Conservation (phyloP, 2,888 invertebrate species). For the Nysson spinosus region DNA sequence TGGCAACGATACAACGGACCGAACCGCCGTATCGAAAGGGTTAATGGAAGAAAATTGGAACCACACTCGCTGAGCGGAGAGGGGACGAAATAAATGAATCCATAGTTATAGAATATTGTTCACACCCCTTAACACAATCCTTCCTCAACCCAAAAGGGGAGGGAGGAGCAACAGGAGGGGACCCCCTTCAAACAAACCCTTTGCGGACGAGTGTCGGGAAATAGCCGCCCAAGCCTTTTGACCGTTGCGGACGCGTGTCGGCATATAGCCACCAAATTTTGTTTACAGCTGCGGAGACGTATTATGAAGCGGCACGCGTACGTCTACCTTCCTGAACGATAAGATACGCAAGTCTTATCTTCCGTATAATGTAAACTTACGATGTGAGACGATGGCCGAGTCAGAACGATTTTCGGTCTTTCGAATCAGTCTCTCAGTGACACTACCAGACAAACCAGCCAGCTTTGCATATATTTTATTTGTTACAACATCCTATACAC, state of each 20-base stretch:
- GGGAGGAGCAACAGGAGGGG: too few species aligned
- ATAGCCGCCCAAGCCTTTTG: too few species aligned
- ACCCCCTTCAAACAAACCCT: too few species aligned
- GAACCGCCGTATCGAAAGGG: too few species aligned
- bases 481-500: constrained; percentile 33
- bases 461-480: constrained; percentile 29
- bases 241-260: constrained; percentile 31
- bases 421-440: constrained; percentile 42
- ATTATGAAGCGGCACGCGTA: constrained; percentile 19
- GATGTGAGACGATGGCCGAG: constrained; percentile 24
- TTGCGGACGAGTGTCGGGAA: too few species aligned
- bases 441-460: constrained; percentile 37
- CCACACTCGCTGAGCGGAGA: too few species aligned
- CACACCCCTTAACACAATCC: too few species aligned
- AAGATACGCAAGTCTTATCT: constrained; percentile 39
- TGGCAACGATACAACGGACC: too few species aligned
- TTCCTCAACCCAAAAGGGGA: too few species aligned
- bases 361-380: constrained; percentile 36
- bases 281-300: constrained; percentile 28
- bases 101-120: too few species aligned
- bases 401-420: constrained; percentile 41
- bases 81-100: too few species aligned
- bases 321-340: constrained; percentile 20
- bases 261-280: constrained; percentile 34
- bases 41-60: too few species aligned